Evolutionary conservation across 2,888 invertebrate species (phyloP), one percentile per base, ranked within the genome.

Genomic region (Torymus auratus): DNA sequence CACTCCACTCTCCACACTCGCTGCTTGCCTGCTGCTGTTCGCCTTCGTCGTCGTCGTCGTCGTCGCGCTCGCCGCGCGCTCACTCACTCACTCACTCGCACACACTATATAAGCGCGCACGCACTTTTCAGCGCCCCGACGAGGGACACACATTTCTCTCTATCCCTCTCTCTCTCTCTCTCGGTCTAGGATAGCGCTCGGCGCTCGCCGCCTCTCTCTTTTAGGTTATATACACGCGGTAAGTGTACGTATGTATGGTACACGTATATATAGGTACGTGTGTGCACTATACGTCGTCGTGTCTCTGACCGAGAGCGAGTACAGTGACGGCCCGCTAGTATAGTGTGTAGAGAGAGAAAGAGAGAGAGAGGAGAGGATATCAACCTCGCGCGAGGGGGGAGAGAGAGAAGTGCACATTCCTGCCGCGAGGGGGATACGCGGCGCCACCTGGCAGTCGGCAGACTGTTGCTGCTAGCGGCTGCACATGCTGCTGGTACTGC

Each of bases 231-330:
- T 41, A 41, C 41, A 7, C 41, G 41, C 41, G 1, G 41, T 41
- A 41, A 10, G 20, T n/a, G 2, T 14, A 55, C 55, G 10, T 23
- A 17, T 15, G 20, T 20, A 28, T 23, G 10, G 28, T 41, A 17
- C 15, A 62, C 23, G 20, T 23, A 56, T 28, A 14, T 23, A 61
- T n/a, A 61, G 23, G 15, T 13, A 70, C 13, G 28, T 41, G 41
- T 41, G 41, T 58, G 50, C 70, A 70, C 58, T 68, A 12, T 50
- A 55, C 50, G 20, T 71, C 50, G 20, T 17, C 41, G 74, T 74
- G 74, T 74, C 74, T 74, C 74, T 74, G 74, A 74, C 74, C 74
- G 74, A 65, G n/a, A 52, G 52, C 11, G 71, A n/a, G 52, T 61
- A 50, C 20, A 15, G 65, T 58, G 50, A 13, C 20, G n/a, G 69